phyloP scores from a whole-genome alignment of 2,888 invertebrate genomes.

The Escarpia spicata region DNA sequence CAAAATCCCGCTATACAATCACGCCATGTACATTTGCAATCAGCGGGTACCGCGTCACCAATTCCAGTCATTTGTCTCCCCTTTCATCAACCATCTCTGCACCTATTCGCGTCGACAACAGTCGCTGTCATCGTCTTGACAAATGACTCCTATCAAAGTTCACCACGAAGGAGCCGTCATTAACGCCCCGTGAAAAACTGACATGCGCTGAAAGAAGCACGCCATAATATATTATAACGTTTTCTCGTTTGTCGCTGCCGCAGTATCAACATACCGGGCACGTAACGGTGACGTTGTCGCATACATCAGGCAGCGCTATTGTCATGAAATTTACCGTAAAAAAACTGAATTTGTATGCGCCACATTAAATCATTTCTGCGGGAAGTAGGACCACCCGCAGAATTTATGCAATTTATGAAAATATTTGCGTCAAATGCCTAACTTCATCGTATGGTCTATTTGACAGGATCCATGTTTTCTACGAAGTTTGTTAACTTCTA shows the following conservation, averaged over 20 bases:
- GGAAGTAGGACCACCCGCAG: too few species aligned
- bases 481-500: too few species aligned
- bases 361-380: too few species aligned
- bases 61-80: not conserved
- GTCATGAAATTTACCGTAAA: not conserved
- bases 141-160: constrained; percentile 1
- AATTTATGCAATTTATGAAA: too few species aligned
- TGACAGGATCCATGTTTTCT: too few species aligned
- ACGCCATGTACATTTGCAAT: not conserved
- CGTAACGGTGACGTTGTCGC: not conserved
- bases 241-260: not conserved
- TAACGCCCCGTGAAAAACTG: not conserved
- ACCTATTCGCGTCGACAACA: not conserved
- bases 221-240: not conserved
- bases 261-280: not conserved
- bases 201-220: not conserved
- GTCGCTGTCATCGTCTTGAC: constrained; percentile 8
- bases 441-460: too few species aligned
- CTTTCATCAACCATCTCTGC: not conserved
- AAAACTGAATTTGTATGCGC: too few species aligned
- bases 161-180: not conserved
- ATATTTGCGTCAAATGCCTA: too few species aligned
- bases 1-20: too few species aligned
- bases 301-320: not conserved
- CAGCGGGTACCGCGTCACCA: not conserved